Percentiles rank a stretch among this genome's conserved stretches.
phyloP scores from a whole-genome alignment of 2,113 vertebrate species.

The Mus pahari region DNA sequence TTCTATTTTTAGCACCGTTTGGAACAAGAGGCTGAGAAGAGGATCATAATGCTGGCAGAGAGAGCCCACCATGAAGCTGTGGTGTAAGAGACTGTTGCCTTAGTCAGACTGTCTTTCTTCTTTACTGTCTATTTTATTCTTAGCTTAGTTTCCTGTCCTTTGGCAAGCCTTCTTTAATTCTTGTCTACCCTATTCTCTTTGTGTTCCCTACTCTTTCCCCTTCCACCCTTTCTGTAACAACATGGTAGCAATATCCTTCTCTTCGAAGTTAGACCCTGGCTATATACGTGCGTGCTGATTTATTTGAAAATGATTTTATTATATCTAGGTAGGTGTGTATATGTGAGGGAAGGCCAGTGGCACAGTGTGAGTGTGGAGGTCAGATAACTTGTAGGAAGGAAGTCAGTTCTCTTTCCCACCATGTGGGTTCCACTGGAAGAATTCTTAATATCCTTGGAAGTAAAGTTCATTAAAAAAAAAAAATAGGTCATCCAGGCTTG shows the following conservation, averaged over 20 bases:
- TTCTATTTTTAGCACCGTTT: constrained; percentile 85
- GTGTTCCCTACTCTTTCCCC: neutral
- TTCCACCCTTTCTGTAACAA: neutral
- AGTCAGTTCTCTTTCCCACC: neutral
- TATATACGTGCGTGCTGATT: neutral
- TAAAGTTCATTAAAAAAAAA: constrained; percentile 23
- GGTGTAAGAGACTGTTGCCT: constrained; percentile 86
- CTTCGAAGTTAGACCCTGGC: constrained; percentile 45
- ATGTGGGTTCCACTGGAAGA: neutral
- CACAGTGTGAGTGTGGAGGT: neutral
- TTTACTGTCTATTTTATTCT: constrained; percentile 8
- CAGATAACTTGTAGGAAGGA: too few relatives aligned
- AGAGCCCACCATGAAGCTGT: constrained; percentile 90
- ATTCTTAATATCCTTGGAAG: constrained; percentile 55
- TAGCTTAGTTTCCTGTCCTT: constrained; percentile 1
- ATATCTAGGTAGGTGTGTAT: neutral
- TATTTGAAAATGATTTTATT: neutral
- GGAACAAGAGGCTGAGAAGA: constrained; percentile 90
- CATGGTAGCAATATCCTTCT: neutral
- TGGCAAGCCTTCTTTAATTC: constrained; percentile 18
- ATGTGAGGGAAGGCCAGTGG: neutral
- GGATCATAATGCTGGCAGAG: constrained; percentile 87
- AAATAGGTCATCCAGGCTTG: neutral
- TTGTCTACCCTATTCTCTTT: constrained; percentile 24
- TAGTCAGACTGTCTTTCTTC: neutral